Conservation (phyloP, 1,140 invertebrate species). For the Whitmania pigra region DNA sequence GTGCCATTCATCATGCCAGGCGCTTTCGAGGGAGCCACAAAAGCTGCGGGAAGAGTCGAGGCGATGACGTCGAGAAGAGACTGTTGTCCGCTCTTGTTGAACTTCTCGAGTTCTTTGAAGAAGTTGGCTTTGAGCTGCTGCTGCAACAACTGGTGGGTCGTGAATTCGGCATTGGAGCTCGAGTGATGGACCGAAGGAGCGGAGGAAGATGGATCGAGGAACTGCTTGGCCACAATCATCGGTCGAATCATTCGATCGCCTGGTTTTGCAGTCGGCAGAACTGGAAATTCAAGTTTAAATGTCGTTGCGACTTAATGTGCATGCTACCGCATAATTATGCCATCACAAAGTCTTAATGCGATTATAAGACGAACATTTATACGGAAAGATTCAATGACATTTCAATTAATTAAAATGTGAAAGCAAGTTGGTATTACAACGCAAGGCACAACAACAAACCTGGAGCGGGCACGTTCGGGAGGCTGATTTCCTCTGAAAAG, state of each 20-base stretch:
- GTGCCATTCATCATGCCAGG: constrained; percentile 17
- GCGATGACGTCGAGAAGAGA: no score
- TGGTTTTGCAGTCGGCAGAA: constrained; percentile 20
- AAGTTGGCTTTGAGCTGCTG: constrained; percentile 39
- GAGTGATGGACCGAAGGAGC: no score
- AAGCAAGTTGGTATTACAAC: no score
- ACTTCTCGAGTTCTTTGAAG: constrained; percentile 42
- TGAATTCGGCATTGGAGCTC: constrained; percentile 22
- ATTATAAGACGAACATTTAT: no score
- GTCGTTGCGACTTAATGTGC: no score
- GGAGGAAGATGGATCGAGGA: constrained; percentile 30
- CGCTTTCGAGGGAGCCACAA: constrained; percentile 27
- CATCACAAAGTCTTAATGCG: no score
- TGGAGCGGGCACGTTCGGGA: no score
- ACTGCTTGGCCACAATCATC: constrained; percentile 43
- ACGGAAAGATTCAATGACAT: no score
- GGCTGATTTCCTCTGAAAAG: no score
- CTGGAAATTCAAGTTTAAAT: neutral
- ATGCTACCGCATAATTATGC: no score
- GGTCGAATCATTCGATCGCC: constrained; percentile 41
- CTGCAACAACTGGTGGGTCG: constrained; percentile 28
- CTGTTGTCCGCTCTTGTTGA: constrained; percentile 27
- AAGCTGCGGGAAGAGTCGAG: constrained; percentile 18
- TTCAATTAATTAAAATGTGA: no score
- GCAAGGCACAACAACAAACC: no score